Evolutionary conservation across 2,888 invertebrate species (phyloP), one percentile per base, ranked within the genome.

Genomic region (Pocota personata): DNA sequence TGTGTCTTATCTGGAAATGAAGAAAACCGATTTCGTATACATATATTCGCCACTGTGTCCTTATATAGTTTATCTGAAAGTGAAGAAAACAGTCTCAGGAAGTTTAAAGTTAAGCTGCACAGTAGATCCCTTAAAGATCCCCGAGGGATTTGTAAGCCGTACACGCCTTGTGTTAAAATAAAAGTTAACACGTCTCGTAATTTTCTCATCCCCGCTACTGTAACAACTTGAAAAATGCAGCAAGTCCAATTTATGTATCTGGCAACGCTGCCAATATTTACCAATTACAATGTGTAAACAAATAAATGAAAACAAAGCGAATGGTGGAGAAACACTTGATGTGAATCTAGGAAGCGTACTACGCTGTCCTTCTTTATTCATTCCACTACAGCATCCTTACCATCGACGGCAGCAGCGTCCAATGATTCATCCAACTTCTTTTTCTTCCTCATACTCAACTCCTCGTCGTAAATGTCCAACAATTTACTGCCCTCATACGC

Each of bases 401-500:
- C 1, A 3, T 58, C 21, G 0, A 14, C n/a, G 19, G 0, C 27
- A 14, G 10, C 14, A 30, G 2, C 19, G 12, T 14, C 48, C 5
- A n/a, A 10, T 2, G 30, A 0, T 24, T 64, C 50, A 1, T 7
- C 14, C 21, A 43, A 8, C 1, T 27, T 57, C 3, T 37, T 1
- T 30, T 37, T 66, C 12, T 71, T 86, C 8, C 52, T 71, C 5
- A 71, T 16, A 10, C 8, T 52, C 3, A 86, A 35, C 16, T 82
- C 76, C 19, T 87, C 77, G 57, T 95, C 94, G 88, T 95, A 95
- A 73, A 95, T 93, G 48, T 94, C 93, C 89, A 95, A 96, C 21
- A 98, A 93, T 55, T 94, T 94, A 90, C 97, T 96, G 90, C 95
- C 95, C 91, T 97, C 96, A 82, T 95, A 94, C 14, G 97, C 93